Percentiles rank a stretch among this genome's conserved stretches.
These are phyloP conservation scores for Agrotis clavis DNA, from an alignment of 2,888 invertebrate species.

Conservation along the genomic window DNA sequence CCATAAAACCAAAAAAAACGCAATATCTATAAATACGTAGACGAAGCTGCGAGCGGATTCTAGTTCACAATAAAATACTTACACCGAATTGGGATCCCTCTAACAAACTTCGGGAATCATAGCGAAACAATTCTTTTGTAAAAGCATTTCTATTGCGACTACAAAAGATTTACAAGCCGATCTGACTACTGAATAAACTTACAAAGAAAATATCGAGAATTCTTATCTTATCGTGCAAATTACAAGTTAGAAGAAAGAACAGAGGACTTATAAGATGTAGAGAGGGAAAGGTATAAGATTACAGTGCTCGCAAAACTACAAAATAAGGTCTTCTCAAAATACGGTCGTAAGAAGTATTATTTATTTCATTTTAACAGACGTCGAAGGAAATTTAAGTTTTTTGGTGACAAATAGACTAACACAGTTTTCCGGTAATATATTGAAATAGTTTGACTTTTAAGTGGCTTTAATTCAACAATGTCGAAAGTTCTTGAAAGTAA, in stretches of 20 bases:
- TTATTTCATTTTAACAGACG: not conserved
- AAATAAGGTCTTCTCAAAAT: slow-evolving; percentile 6
- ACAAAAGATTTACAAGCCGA: slow-evolving; percentile 46
- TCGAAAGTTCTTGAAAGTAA: not conserved
- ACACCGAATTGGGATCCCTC: slow-evolving; percentile 1
- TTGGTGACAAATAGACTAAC: slow-evolving; percentile 15
- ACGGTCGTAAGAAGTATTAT: not conserved
- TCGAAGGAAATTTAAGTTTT: not conserved
- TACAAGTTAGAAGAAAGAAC: slow-evolving; percentile 29
- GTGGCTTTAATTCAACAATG: not conserved
- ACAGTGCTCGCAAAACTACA: slow-evolving; percentile 14
- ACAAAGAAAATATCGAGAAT: slow-evolving; percentile 45
- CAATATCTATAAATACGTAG: too few species aligned
- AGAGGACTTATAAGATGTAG: not conserved
- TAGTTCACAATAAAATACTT: slow-evolving; percentile 15
- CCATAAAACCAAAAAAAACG: too few species aligned
- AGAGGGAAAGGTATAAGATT: not conserved
- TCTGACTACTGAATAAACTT: slow-evolving; percentile 40
- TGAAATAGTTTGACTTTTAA: slow-evolving; percentile 13
- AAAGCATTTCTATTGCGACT: slow-evolving; percentile 32
- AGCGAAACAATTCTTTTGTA: slow-evolving; percentile 32
- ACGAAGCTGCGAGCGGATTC: too few species aligned
- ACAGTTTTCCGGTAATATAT: not conserved
- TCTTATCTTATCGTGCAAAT: slow-evolving; percentile 44
- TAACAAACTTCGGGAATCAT: slow-evolving; percentile 14